Percentiles rank a stretch among this genome's conserved stretches.
Conservation (phyloP, 1,140 invertebrate genomes). For the Macrocentrus cingulum region DNA sequence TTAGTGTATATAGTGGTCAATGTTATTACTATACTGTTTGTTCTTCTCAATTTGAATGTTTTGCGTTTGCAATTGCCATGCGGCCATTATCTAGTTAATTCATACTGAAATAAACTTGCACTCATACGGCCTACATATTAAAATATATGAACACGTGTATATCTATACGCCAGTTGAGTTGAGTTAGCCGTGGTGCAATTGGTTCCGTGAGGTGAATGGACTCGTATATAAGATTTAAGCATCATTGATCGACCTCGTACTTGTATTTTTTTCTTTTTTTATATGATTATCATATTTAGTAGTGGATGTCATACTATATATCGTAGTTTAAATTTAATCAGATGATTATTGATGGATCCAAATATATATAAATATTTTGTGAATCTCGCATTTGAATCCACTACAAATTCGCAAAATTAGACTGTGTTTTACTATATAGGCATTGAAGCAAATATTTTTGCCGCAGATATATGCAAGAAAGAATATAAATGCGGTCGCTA, state of each 20-base stretch:
- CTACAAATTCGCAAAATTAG: too few relatives aligned
- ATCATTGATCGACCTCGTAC: slow-evolving; percentile 13
- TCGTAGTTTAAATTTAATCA: too few relatives aligned
- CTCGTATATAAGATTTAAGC: slow-evolving; percentile 14
- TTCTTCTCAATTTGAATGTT: not conserved
- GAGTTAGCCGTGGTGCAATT: slow-evolving; percentile 14
- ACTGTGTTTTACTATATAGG: too few relatives aligned
- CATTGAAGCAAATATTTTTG: slow-evolving; percentile 3
- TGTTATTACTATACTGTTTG: not conserved
- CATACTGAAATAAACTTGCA: slow-evolving; percentile 1
- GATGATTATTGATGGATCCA: not conserved
- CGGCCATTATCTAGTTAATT: too few relatives aligned
- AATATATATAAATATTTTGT: slow-evolving; percentile 2
- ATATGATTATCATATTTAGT: too few relatives aligned
- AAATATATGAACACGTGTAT: slow-evolving; percentile 10
- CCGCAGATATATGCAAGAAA: slow-evolving; percentile 5
- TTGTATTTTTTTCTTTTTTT: too few relatives aligned
- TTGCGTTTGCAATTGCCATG: too few relatives aligned
- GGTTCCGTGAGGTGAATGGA: slow-evolving; percentile 10
- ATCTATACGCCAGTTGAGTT: slow-evolving; percentile 1
- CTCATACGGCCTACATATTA: slow-evolving; percentile 9
- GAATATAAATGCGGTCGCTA: slow-evolving; percentile 13
- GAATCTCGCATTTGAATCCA: not conserved
- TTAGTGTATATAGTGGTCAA: not conserved
- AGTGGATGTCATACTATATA: too few relatives aligned